Evolutionary conservation across 2,797 vertebrate species (phyloP).

Genomic region (Enteromius afrohamiltoni): DNA sequence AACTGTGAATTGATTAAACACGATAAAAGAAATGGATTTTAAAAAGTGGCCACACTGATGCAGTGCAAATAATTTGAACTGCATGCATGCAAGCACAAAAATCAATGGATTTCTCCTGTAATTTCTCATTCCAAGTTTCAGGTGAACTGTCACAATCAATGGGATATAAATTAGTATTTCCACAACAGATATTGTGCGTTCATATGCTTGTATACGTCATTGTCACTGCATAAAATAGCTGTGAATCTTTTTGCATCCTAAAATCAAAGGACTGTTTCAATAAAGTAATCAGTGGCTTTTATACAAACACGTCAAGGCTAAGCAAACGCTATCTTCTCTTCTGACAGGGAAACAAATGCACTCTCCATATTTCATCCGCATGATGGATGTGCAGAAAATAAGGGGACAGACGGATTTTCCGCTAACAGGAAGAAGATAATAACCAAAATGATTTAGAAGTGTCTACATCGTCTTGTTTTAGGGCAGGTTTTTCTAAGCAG

Average conservation of each 20-base stretch:
- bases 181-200: neutral
- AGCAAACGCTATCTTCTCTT: conserved; percentile 26
- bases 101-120: neutral
- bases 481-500: conserved; percentile 20
- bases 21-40: neutral
- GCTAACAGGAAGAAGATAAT: conserved; percentile 41
- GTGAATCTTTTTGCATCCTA: conserved; percentile 25
- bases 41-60: neutral
- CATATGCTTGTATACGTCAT: neutral
- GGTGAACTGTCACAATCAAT: conserved; percentile 3
- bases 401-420: conserved; percentile 21
- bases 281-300: conserved; percentile 25
- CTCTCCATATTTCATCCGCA: conserved; percentile 36
- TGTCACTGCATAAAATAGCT: conserved; percentile 24
- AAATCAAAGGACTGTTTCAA: conserved; percentile 24
- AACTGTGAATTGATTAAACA: neutral
- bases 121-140: neutral
- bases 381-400: conserved; percentile 55
- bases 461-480: conserved; percentile 27
- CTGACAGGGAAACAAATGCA: conserved; percentile 51
- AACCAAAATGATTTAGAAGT: conserved; percentile 48
- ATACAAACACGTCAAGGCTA: conserved; percentile 38
- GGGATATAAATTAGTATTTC: conserved; percentile 17
- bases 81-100: neutral
- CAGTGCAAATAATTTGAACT: neutral